phyloP scores from a whole-genome alignment of 2,113 vertebrate species.

The Oryzias celebensis region DNA sequence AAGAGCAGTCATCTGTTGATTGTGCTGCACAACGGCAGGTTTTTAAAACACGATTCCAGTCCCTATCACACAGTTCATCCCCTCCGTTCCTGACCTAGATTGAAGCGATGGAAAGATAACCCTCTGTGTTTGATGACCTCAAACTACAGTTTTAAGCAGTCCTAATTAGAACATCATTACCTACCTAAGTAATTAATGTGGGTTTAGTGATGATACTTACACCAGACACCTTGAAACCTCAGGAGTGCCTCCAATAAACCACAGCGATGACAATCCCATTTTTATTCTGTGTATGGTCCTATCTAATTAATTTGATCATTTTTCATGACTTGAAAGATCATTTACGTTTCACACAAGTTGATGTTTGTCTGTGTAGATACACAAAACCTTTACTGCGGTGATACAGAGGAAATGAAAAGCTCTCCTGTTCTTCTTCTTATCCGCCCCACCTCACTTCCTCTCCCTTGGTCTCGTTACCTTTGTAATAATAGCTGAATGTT shows the following conservation, averaged over 20 bases:
- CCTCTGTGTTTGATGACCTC: slow-evolving; percentile 7
- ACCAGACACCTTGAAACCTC: slow-evolving; percentile 5
- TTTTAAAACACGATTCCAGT: not conserved
- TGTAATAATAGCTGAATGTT: slow-evolving; percentile 26
- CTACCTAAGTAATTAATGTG: not conserved
- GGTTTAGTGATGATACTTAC: not conserved
- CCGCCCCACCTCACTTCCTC: not conserved
- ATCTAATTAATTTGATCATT: not conserved
- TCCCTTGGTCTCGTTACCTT: slow-evolving; percentile 6
- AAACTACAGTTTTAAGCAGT: slow-evolving; percentile 12
- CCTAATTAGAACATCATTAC: slow-evolving; percentile 29
- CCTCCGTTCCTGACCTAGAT: slow-evolving; percentile 22
- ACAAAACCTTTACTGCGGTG: slow-evolving; percentile 11
- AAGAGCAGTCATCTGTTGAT: slow-evolving; percentile 7
- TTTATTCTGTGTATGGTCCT: not conserved
- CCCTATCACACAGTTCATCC: not conserved
- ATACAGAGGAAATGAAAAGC: slow-evolving; percentile 48
- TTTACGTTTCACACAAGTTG: slow-evolving; percentile 7
- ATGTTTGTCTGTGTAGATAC: slow-evolving; percentile 10
- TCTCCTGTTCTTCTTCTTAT: slow-evolving; percentile 8
- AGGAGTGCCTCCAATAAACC: not conserved
- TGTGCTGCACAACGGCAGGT: slow-evolving; percentile 1
- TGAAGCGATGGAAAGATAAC: slow-evolving; percentile 5
- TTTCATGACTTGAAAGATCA: slow-evolving; percentile 4
- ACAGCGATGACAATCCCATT: slow-evolving; percentile 1